These are phyloP conservation scores for Xanthia togata DNA, from an alignment of 2,888 invertebrate genomes.

Conservation along the genomic window DNA sequence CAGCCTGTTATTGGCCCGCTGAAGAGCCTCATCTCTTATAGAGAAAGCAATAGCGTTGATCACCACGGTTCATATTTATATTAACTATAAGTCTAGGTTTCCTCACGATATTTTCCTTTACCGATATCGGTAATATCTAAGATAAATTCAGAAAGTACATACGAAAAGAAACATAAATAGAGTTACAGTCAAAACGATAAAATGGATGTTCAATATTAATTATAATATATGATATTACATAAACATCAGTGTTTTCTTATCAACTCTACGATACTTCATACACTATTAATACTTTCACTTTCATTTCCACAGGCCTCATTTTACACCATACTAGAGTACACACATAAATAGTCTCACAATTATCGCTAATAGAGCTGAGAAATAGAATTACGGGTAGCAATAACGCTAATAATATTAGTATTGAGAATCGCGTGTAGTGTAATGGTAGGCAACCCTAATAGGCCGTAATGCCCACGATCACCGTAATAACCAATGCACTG, in stretches of 20 bases:
- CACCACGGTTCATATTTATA: background rate
- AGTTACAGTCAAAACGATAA: background rate
- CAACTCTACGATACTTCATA: background rate
- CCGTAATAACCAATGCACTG: conserved; percentile 41
- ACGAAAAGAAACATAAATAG: background rate
- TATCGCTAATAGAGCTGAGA: conserved; percentile 46
- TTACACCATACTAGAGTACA: conserved; percentile 6
- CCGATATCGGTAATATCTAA: background rate
- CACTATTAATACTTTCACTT: conserved; percentile 12
- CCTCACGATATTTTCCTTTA: background rate
- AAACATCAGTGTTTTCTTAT: background rate
- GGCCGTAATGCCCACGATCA: conserved; percentile 52
- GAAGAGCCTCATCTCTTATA: background rate
- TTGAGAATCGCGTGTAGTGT: conserved; percentile 54
- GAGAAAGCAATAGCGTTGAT: background rate
- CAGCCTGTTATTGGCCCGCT: background rate
- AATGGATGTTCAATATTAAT: background rate
- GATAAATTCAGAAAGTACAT: background rate
- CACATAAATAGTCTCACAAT: conserved; percentile 37
- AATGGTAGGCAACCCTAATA: conserved; percentile 43
- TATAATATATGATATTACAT: background rate
- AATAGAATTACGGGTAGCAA: conserved; percentile 49
- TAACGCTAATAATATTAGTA: conserved; percentile 62
- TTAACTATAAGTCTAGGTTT: background rate
- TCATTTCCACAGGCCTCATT: conserved; percentile 1